phyloP scores from a whole-genome alignment of 2,113 vertebrate genomes.

The Channa argus region DNA sequence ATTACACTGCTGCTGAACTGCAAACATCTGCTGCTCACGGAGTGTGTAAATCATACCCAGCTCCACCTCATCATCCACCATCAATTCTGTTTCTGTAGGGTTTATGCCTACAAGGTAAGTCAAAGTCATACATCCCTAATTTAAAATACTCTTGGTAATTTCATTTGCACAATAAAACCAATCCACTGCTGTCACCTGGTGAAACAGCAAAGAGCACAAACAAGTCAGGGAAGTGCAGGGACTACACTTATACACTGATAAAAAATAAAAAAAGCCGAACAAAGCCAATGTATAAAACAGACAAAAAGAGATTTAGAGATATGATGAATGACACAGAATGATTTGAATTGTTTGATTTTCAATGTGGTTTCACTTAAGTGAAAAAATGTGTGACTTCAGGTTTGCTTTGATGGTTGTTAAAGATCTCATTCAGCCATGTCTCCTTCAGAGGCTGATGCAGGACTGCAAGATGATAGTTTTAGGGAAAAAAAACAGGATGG shows the following conservation, averaged over 20 bases:
- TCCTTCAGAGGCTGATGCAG: slow-evolving; percentile 6
- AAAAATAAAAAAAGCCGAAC: background rate
- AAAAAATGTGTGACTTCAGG: background rate
- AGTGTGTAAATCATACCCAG: background rate
- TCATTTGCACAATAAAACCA: background rate
- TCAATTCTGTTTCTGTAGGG: background rate
- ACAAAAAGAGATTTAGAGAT: too few relatives aligned
- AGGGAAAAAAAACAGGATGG: background rate
- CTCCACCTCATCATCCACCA: background rate
- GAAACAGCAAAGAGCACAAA: too few relatives aligned
- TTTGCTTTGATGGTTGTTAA: slow-evolving; percentile 9
- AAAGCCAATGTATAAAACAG: too few relatives aligned
- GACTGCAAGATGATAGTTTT: background rate
- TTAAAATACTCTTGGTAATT: background rate
- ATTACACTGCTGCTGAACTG: background rate
- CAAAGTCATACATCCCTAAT: too few relatives aligned
- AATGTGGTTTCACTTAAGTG: too few relatives aligned
- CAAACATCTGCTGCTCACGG: background rate
- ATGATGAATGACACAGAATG: too few relatives aligned
- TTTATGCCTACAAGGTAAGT: too few relatives aligned
- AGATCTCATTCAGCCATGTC: slow-evolving; percentile 2
- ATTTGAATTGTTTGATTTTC: background rate
- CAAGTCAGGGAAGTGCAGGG: too few relatives aligned
- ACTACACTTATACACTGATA: too few relatives aligned
- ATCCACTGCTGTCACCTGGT: too few relatives aligned